phyloP scores from a whole-genome alignment of 2,797 vertebrate genomes.

The Brachymystax lenok region DNA sequence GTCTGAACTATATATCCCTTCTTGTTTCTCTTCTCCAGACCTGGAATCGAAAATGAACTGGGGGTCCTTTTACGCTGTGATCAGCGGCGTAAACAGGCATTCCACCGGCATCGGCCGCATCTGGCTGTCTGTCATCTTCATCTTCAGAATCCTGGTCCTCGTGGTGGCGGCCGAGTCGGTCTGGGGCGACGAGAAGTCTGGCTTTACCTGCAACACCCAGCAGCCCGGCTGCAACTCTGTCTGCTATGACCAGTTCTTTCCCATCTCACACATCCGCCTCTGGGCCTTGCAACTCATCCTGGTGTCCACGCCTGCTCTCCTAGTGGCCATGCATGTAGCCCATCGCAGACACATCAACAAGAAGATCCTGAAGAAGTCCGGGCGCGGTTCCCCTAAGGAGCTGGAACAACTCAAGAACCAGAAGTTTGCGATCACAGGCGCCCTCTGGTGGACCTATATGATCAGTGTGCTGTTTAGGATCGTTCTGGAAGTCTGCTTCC shows the following conservation, averaged over 20 bases:
- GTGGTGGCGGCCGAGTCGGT: conserved; percentile 97
- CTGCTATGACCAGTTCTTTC: conserved; percentile 97
- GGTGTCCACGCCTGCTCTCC: conserved; percentile 93
- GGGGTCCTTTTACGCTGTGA: conserved; percentile 92
- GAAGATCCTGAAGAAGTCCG: conserved; percentile 84
- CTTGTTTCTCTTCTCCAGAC: conserved; percentile 70
- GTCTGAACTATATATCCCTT: not conserved
- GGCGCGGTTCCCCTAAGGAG: conserved; percentile 83
- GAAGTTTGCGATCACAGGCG: conserved; percentile 90
- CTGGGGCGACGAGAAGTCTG: conserved; percentile 95
- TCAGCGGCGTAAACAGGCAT: conserved; percentile 97
- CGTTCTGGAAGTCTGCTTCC: conserved; percentile 88
- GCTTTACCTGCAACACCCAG: conserved; percentile 96
- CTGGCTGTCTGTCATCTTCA: conserved; percentile 98
- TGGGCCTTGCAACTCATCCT: conserved; percentile 98
- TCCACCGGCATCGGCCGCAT: conserved; percentile 95
- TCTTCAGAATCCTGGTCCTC: conserved; percentile 96
- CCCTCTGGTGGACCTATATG: conserved; percentile 97
- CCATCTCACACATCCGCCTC: conserved; percentile 95
- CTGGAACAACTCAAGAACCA: conserved; percentile 91
- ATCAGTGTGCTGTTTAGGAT: conserved; percentile 93
- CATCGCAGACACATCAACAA: conserved; percentile 94
- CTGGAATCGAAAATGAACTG: conserved; percentile 95
- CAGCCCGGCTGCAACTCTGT: conserved; percentile 98
- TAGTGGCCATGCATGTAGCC: conserved; percentile 97